Conservation (phyloP, 2,888 invertebrate species). For the Tricholauxania praeusta region DNA sequence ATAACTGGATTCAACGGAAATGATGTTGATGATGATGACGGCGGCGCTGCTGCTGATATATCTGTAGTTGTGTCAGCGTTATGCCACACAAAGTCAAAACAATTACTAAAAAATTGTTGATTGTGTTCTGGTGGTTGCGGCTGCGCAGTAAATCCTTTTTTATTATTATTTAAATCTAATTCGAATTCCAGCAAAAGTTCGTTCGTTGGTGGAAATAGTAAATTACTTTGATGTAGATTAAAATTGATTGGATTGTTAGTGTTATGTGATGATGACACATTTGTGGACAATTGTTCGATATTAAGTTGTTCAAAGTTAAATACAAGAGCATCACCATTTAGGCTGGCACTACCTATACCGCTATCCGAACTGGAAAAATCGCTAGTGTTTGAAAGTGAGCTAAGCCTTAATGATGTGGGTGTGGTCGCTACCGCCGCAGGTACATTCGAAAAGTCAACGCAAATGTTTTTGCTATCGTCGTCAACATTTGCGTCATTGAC, state of each 20-base stretch:
- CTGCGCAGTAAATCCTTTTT: conserved; percentile 18
- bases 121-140: conserved; percentile 47
- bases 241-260: conserved; percentile 41
- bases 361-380: conserved; percentile 57
- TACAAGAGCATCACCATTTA: conserved; percentile 61
- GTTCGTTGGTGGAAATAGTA: conserved; percentile 54
- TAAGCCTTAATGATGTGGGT: neutral
- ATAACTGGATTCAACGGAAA: too few species aligned
- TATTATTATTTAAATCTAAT: conserved; percentile 58
- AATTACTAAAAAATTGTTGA: conserved; percentile 65
- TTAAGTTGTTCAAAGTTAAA: conserved; percentile 66
- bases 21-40: neutral
- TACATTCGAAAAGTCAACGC: neutral
- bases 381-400: conserved; percentile 37
- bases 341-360: conserved; percentile 58
- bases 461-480: conserved; percentile 23
- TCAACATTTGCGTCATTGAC: conserved; percentile 27
- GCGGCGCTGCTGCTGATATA: neutral
- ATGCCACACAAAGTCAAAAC: conserved; percentile 68
- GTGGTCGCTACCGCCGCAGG: neutral
- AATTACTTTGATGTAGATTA: conserved; percentile 46
- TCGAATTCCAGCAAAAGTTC: conserved; percentile 48
- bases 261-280: conserved; percentile 27
- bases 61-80: conserved; percentile 38
- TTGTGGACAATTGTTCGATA: conserved; percentile 49